Conservation (phyloP, 2,797 vertebrate species). For the Mus caroli region DNA sequence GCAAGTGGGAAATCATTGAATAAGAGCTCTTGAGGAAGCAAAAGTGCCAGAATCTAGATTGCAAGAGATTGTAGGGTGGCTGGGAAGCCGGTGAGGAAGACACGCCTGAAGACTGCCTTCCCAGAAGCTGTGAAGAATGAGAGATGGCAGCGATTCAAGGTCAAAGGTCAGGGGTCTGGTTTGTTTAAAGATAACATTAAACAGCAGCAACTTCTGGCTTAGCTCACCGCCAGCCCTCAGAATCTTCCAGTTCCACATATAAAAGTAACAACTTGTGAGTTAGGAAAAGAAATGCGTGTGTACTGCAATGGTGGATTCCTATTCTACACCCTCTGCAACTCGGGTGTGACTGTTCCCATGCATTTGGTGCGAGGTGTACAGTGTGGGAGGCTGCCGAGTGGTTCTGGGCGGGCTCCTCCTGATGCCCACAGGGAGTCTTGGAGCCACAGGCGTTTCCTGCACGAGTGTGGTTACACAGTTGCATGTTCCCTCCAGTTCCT, state of each 20-base stretch:
- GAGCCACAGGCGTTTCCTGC: background rate
- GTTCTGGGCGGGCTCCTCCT: background rate
- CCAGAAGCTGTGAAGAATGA: background rate
- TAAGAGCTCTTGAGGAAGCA: constrained; percentile 37
- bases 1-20: constrained; percentile 48
- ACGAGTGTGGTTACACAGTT: background rate
- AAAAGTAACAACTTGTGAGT: background rate
- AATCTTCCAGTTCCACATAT: background rate
- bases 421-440: background rate
- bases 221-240: background rate
- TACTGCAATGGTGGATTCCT: background rate
- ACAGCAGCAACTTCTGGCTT: constrained; percentile 31
- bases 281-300: background rate
- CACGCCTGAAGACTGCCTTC: background rate
- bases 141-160: background rate
- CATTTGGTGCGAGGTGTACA: background rate
- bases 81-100: background rate
- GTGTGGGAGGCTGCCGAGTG: background rate
- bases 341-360: background rate
- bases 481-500: background rate
- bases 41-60: background rate
- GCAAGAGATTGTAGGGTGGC: background rate
- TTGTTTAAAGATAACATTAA: constrained; percentile 55
- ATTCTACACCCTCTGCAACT: background rate
- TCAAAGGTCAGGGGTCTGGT: background rate